Conservation (phyloP, 2,113 vertebrate species). For the Lycocorax pyrrhopterus region DNA sequence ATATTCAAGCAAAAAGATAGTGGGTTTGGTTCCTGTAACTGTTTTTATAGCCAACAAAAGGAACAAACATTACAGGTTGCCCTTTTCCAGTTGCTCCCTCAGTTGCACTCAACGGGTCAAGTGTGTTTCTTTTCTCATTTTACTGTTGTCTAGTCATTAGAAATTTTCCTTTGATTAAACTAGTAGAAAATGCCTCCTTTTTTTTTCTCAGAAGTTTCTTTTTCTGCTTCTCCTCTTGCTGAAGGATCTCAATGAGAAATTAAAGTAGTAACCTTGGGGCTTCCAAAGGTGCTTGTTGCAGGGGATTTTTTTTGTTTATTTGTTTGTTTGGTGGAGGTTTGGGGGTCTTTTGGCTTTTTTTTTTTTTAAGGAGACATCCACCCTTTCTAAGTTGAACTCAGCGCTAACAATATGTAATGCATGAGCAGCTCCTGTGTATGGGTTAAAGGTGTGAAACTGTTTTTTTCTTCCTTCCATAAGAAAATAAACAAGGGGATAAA, state of each 20-base stretch:
- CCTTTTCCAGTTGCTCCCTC: not conserved
- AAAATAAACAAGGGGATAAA: not conserved
- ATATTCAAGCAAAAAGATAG: not conserved
- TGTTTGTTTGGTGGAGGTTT: not conserved
- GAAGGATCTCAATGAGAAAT: not conserved
- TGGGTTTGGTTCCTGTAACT: not conserved
- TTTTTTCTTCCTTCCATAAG: not conserved
- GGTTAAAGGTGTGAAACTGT: not conserved
- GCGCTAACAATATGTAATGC: not conserved
- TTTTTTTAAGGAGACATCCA: not conserved
- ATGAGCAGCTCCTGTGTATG: not conserved
- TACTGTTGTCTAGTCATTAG: not conserved
- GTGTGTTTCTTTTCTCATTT: not conserved
- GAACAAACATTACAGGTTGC: not conserved
- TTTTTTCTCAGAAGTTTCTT: not conserved
- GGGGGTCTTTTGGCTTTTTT: rapidly evolving
- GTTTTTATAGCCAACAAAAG: not conserved
- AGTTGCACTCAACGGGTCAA: not conserved
- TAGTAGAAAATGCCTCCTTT: not conserved
- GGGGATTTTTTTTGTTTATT: not conserved
- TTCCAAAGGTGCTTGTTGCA: not conserved
- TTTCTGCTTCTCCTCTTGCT: not conserved
- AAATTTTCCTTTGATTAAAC: not conserved
- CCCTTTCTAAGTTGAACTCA: not conserved
- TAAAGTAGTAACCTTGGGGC: not conserved